A percentile compares a stretch with the other conserved stretches of the same genome.
Evolutionary conservation across 2,113 vertebrate species (phyloP).

Genomic region (Astur gentilis): DNA sequence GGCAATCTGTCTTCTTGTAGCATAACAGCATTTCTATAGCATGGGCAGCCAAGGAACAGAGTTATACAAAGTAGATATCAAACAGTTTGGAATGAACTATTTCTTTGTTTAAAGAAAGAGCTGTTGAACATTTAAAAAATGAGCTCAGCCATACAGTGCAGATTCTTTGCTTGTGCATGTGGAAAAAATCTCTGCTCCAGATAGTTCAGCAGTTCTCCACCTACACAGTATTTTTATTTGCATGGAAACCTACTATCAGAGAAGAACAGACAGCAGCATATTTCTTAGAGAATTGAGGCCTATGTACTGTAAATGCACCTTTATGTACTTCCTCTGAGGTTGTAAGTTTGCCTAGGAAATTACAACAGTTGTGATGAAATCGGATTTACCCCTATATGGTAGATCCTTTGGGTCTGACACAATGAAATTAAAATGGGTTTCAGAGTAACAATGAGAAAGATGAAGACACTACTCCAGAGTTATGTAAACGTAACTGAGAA

Average conservation of each 20-base stretch:
- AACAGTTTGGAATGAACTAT: not conserved
- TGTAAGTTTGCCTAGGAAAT: not conserved
- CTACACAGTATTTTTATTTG: not conserved
- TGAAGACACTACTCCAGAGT: not conserved
- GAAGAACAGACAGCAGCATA: not conserved
- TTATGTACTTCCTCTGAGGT: slow-evolving; percentile 18
- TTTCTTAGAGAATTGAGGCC: not conserved
- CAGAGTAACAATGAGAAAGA: not conserved
- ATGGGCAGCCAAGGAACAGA: not conserved
- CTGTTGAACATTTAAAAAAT: not conserved
- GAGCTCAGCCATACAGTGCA: not conserved
- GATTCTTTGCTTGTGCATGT: not conserved
- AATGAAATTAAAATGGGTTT: not conserved
- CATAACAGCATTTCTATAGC: not conserved
- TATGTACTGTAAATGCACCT: not conserved
- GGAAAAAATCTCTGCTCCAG: not conserved
- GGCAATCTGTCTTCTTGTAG: slow-evolving; percentile 22
- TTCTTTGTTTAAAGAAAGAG: not conserved
- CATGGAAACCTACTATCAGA: not conserved
- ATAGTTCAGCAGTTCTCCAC: not conserved
- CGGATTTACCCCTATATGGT: not conserved
- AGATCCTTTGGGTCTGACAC: not conserved
- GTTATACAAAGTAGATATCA: not conserved
- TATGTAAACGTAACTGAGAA: not conserved
- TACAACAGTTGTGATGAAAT: slow-evolving; percentile 42